Conservation (phyloP, 1,140 invertebrate species). For the Metopolophium dirhodum region DNA sequence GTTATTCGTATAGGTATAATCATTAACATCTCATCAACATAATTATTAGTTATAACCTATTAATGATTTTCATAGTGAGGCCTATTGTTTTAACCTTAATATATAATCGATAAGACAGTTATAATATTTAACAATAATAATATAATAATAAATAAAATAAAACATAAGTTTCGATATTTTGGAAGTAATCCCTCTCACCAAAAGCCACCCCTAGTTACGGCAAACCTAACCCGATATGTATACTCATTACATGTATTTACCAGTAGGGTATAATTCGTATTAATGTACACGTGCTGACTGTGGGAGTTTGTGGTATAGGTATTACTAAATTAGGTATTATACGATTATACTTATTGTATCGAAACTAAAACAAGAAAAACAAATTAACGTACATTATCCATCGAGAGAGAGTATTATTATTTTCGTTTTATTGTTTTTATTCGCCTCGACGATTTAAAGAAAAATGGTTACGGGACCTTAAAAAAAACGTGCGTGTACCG, state of each 20-base stretch:
- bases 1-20: too few species aligned
- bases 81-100: too few species aligned
- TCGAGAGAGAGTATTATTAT: not conserved
- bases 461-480: not conserved
- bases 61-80: too few species aligned
- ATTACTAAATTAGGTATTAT: not conserved
- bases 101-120: too few species aligned
- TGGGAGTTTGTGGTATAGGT: not conserved
- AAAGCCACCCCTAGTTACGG: not conserved
- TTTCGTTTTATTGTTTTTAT: not conserved
- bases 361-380: conserved; percentile 33
- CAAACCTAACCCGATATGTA: not conserved
- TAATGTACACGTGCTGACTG: not conserved
- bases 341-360: not conserved
- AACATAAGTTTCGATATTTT: too few species aligned
- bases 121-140: too few species aligned
- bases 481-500: conserved; percentile 2
- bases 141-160: too few species aligned
- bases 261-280: not conserved
- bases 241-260: not conserved
- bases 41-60: too few species aligned
- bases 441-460: not conserved
- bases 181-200: too few species aligned
- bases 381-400: conserved; percentile 41
- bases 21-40: too few species aligned